Conservation (phyloP, 1,140 invertebrate species). For the Myzus persicae region DNA sequence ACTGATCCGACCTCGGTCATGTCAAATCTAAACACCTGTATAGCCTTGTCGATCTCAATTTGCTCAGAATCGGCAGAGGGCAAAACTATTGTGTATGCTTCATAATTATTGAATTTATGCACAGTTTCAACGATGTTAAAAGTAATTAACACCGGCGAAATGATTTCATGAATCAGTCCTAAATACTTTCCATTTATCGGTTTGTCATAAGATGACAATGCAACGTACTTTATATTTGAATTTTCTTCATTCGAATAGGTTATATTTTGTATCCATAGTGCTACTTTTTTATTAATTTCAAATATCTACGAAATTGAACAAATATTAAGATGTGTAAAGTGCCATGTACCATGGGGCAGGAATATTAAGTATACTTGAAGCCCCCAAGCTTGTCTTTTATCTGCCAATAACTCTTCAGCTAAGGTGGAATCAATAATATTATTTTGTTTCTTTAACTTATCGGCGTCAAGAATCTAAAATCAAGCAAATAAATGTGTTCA, state of each 20-base stretch:
- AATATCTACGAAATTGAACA: background rate
- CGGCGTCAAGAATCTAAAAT: constrained; percentile 3
- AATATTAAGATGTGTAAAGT: background rate
- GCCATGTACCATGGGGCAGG: background rate
- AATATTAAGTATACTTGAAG: background rate
- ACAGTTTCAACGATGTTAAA: background rate
- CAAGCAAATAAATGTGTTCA: background rate
- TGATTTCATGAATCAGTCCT: background rate
- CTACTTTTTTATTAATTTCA: constrained; percentile 14
- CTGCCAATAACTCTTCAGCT: background rate
- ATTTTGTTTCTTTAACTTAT: background rate
- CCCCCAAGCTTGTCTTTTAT: constrained; percentile 14
- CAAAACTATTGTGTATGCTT: background rate
- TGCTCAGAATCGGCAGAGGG: background rate
- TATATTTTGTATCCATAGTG: background rate
- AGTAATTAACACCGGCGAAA: background rate
- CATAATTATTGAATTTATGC: background rate
- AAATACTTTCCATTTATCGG: background rate
- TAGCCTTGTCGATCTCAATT: constrained; percentile 14
- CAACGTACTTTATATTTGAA: constrained; percentile 21
- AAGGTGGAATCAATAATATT: background rate
- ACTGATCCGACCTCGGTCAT: background rate
- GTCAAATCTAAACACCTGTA: constrained; percentile 23
- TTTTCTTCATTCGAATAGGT: background rate
- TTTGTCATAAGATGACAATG: background rate